Evolutionary conservation across 2,888 invertebrate genomes (phyloP).

Genomic region (Idaea dimidiata): DNA sequence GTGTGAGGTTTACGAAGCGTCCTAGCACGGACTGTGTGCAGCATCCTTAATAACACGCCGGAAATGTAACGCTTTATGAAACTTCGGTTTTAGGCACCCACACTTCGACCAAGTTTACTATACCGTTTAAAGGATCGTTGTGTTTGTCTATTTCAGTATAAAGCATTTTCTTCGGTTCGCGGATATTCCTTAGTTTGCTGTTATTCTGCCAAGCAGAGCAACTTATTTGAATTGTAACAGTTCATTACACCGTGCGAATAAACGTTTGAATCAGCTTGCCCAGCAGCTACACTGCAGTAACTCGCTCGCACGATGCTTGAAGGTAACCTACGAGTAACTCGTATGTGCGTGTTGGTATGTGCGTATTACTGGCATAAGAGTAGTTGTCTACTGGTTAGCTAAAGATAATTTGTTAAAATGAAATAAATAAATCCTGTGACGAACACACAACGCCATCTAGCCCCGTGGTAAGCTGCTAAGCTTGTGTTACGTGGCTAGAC

Average conservation of each 20-base stretch:
- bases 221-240: background rate
- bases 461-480: too few relatives aligned
- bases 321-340: too few relatives aligned
- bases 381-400: too few relatives aligned
- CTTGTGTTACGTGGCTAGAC: too few relatives aligned
- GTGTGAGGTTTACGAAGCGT: slow-evolving; percentile 36
- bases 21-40: slow-evolving; percentile 34
- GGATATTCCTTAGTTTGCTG: background rate
- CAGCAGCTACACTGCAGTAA: too few relatives aligned
- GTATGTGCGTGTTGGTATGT: too few relatives aligned
- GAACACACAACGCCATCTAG: too few relatives aligned
- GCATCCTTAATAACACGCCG: slow-evolving; percentile 38
- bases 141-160: background rate
- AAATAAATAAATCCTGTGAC: too few relatives aligned
- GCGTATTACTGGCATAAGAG: too few relatives aligned
- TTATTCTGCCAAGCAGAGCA: background rate
- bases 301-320: too few relatives aligned
- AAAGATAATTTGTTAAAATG: too few relatives aligned
- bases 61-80: slow-evolving; percentile 19
- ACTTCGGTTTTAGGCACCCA: background rate
- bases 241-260: background rate
- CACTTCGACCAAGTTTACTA: background rate
- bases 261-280: too few relatives aligned
- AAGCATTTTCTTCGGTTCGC: background rate
- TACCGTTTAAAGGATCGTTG: background rate